phyloP scores from a whole-genome alignment of 2,113 vertebrate genomes.

The Aptenodytes patagonicus region DNA sequence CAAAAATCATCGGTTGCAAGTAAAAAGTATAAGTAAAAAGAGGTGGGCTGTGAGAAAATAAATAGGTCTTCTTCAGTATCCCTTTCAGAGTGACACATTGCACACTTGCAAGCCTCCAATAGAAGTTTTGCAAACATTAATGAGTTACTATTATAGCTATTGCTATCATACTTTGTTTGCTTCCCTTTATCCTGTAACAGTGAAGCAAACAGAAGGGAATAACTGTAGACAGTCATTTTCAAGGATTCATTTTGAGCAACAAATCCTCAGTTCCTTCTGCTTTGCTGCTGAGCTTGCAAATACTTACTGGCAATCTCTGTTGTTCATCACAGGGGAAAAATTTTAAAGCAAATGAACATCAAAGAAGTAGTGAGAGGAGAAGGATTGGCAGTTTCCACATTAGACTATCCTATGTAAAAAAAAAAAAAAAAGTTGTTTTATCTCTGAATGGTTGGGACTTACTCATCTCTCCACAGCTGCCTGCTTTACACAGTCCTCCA shows the following conservation, averaged over 20 bases:
- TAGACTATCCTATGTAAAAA: background rate
- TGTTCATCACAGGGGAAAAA: conserved; percentile 29
- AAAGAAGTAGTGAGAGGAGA: conserved; percentile 24
- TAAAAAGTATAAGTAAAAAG: background rate
- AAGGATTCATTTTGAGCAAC: background rate
- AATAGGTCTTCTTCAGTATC: background rate
- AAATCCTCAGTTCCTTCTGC: background rate
- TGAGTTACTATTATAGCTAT: background rate
- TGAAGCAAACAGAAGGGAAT: background rate
- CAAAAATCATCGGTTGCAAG: background rate
- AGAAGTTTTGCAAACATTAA: background rate
- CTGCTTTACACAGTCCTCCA: conserved; percentile 3
- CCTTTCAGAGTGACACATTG: background rate
- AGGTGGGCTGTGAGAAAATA: background rate
- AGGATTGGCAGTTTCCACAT: conserved; percentile 25
- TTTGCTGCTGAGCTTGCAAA: conserved; percentile 44
- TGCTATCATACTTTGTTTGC: background rate
- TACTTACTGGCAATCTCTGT: conserved; percentile 36
- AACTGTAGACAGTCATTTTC: background rate
- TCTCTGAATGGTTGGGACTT: conserved; percentile 31
- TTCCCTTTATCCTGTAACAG: background rate
- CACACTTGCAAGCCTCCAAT: background rate
- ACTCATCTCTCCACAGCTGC: conserved; percentile 38
- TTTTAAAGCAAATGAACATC: conserved; percentile 50
- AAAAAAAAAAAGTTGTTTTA: background rate